Base-by-base conservation (phyloP, 2,888 invertebrate species). In the Bhutanitis thaidina region DNA sequence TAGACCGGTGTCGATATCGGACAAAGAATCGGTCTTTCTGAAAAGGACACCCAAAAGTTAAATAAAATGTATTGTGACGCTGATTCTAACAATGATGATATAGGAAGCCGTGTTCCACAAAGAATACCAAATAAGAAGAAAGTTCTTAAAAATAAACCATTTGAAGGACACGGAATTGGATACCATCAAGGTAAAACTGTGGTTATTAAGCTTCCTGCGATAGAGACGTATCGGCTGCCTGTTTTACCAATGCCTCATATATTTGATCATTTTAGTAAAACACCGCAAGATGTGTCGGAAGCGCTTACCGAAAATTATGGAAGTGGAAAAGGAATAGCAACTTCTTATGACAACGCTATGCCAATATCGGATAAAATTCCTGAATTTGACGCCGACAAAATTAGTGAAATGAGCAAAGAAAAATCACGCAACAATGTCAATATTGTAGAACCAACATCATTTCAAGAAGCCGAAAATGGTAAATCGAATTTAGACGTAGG, bases 41-140 rank as follows among this genome's bases (percentile, higher is more conserved):
- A 89, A 29, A 92, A 91, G 58, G 93, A 93, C 55, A 71, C 83
- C 5, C 67, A 79, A 55, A 93, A 92, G 68, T 68, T 93, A 9
- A 90, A 90, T 56, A 83, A 80, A 64, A 92, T 92, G 92, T 93
- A 93, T 61, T 89, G 89, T 53, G 84, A 87, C 43, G 72, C 77
- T 5, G 79, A 81, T 55, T 75, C 74, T 7, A 74, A 76, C 47
- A 65, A 60, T 34, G 59, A 58, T 30, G 62, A 74, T 16, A 56
- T 55, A 45, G 73, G 67, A 20, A 74, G 74, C 12, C 74, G 69
- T 29, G 61, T 54, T 27, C 45, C 55, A 7, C 52, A 59, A 13
- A 58, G 64, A 35, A 70, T 71, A 52, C 53, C 65, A n/a, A 68
- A 48, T 9, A 73, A 73, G 56, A 78, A 75, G 60, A 76, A 79